A percentile compares a stretch with the other conserved stretches of the same genome.
Evolutionary conservation across 2,888 invertebrate genomes (phyloP).

Genomic region (Oxycera nigricornis): DNA sequence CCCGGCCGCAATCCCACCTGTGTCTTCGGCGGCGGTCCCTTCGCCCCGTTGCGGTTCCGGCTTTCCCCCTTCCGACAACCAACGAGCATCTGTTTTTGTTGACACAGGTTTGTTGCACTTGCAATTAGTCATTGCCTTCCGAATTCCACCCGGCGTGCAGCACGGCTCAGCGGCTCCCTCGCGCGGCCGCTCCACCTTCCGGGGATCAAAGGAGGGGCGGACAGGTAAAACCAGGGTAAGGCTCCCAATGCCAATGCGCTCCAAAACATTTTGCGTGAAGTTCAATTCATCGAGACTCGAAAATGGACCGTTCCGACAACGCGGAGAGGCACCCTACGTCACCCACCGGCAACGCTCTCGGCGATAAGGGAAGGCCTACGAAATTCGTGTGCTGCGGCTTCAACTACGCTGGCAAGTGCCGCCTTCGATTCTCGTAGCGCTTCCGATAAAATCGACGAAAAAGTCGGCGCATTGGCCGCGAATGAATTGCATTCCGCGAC

Average conservation of each 20-base stretch:
- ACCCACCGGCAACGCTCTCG: not conserved
- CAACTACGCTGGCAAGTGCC: not conserved
- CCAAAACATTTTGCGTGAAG: not conserved
- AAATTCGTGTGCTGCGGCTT: not conserved
- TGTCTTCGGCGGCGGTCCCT: not conserved
- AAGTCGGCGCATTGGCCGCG: not conserved
- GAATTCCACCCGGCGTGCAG: not conserved
- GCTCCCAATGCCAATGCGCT: not conserved
- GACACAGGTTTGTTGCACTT: slow-evolving; percentile 26
- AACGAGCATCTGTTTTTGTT: not conserved
- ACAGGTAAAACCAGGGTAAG: not conserved
- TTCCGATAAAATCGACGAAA: no score
- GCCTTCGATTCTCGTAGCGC: not conserved
- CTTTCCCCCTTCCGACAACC: not conserved
- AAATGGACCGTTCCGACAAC: not conserved
- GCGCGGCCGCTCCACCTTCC: not conserved
- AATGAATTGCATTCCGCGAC: not conserved
- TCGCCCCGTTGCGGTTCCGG: not conserved
- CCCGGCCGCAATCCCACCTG: not conserved
- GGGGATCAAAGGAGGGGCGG: not conserved
- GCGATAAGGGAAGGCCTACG: not conserved
- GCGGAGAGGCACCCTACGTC: not conserved
- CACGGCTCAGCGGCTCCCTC: not conserved
- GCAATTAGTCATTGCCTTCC: slow-evolving; percentile 21
- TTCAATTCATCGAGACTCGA: not conserved